Evolutionary conservation across 2,888 invertebrate species (phyloP).

Genomic region (Ichneumoninae sp.): DNA sequence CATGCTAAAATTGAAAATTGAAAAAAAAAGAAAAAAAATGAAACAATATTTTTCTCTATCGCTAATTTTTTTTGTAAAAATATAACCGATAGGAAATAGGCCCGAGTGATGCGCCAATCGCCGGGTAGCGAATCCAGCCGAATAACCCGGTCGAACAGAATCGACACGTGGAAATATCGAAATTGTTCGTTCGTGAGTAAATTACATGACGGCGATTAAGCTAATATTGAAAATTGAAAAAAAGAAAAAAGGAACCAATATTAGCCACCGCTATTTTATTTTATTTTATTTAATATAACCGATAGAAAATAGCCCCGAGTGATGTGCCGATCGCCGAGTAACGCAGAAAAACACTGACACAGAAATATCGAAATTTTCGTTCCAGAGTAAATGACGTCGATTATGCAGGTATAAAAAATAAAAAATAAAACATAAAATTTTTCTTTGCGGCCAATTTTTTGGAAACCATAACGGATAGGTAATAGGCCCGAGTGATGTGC

Average conservation of each 20-base stretch:
- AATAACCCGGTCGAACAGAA: not conserved
- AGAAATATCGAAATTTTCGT: constrained; percentile 79
- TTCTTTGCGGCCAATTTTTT: too few species aligned
- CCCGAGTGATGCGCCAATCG: constrained; percentile 5
- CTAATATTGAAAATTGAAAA: constrained; percentile 68
- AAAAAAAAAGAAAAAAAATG: too few species aligned
- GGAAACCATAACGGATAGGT: too few species aligned
- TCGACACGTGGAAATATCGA: constrained; percentile 73
- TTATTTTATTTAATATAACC: too few species aligned
- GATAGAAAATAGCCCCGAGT: not conserved
- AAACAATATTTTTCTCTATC: too few species aligned
- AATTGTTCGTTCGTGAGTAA: constrained; percentile 75
- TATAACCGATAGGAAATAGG: too few species aligned
- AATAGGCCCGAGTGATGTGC: not conserved
- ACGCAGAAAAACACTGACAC: not conserved
- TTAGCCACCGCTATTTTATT: too few species aligned
- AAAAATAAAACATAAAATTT: not conserved
- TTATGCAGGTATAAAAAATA: constrained; percentile 73
- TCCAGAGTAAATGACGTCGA: constrained; percentile 69
- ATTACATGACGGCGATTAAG: constrained; percentile 76
- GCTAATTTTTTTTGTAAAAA: too few species aligned
- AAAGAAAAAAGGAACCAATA: not conserved
- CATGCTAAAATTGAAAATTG: too few species aligned
- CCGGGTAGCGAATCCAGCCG: too few species aligned
- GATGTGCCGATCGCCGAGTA: constrained; percentile 15